Base-by-base conservation (phyloP, 2,888 invertebrate species). In the Oxytorus armatus region DNA sequence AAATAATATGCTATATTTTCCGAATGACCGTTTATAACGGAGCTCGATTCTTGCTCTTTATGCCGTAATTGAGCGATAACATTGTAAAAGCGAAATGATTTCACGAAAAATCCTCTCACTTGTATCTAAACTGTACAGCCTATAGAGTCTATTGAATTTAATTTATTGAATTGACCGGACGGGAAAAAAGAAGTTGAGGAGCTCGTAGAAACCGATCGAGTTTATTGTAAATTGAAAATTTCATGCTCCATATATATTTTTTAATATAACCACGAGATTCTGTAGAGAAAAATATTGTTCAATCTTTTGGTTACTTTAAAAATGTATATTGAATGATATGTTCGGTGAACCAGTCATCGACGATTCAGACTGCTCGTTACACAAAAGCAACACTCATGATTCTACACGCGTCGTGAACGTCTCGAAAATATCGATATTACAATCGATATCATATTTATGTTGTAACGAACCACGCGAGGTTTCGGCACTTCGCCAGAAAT, bases 211-310 rank as follows among this genome's bases (percentile, higher is more conserved):
- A 49, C 55, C 55, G 42, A 53, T 44, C 53, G 25, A 76, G 68
- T 49, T 77, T 57, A 68, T 73, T 77, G 80, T 77, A 80, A 73
- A 77, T 77, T 77, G 49, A 18, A 63, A 77, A 80, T 73, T 68
- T 74, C 63, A 73, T 80, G 80, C 76, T 80, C 80, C 77, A 80
- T 77, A 80, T 80, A 78, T 78, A 78, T 78, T 78, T 78, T 78
- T 69, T 53, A 78, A 74, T 78, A 72, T 53, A 57, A 78, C 51
- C 78, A 69, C 36, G 29, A 59, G 25, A 70, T n/a, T 68, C 14
- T 14, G 25, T 21, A 7, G 3, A 16, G 42, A 66, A 8, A 14
- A 21, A 33, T 23, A 23, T 36, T 3, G 2, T 39, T 18, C 49
- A 23, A n/a, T 51, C n/a, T 23, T 51, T 33, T 14, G 4, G 33